phyloP scores from a whole-genome alignment of 2,888 invertebrate genomes.

The Andrena dorsata region DNA sequence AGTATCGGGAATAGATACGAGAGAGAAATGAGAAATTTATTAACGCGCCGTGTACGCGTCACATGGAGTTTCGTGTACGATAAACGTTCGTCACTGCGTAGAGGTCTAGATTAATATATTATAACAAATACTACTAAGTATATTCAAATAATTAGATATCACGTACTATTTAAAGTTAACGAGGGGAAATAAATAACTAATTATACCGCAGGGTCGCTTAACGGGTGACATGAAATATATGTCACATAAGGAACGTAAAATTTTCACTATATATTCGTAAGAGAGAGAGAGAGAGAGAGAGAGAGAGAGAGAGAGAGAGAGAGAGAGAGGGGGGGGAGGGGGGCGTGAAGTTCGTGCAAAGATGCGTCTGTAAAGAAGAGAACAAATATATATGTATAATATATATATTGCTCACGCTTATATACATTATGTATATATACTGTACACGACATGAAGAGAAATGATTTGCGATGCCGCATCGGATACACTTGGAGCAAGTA shows the following conservation, averaged over 20 bases:
- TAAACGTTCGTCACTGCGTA: slow-evolving; percentile 71
- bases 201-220: slow-evolving; percentile 57
- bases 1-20: slow-evolving; percentile 59
- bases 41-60: slow-evolving; percentile 60
- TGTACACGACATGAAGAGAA: slow-evolving; percentile 52
- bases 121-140: slow-evolving; percentile 71
- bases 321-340: slow-evolving; percentile 26
- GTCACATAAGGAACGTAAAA: slow-evolving; percentile 60
- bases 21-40: slow-evolving; percentile 69
- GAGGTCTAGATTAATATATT: slow-evolving; percentile 79
- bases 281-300: slow-evolving; percentile 27
- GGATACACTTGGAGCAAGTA: slow-evolving; percentile 52
- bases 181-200: slow-evolving; percentile 50
- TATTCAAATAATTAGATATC: slow-evolving; percentile 73
- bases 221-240: slow-evolving; percentile 50
- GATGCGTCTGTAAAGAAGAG: slow-evolving; percentile 50
- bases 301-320: slow-evolving; percentile 4
- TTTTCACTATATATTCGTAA: slow-evolving; percentile 66
- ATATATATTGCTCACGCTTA: slow-evolving; percentile 77
- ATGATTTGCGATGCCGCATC: slow-evolving; percentile 54
- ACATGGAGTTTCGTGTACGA: slow-evolving; percentile 64
- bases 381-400: slow-evolving; percentile 77
- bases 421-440: slow-evolving; percentile 80
- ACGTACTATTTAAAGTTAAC: slow-evolving; percentile 75
- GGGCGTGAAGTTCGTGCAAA: slow-evolving; percentile 48